Conservation (phyloP, 2,888 invertebrate genomes). For the Lepidonotus clava region DNA sequence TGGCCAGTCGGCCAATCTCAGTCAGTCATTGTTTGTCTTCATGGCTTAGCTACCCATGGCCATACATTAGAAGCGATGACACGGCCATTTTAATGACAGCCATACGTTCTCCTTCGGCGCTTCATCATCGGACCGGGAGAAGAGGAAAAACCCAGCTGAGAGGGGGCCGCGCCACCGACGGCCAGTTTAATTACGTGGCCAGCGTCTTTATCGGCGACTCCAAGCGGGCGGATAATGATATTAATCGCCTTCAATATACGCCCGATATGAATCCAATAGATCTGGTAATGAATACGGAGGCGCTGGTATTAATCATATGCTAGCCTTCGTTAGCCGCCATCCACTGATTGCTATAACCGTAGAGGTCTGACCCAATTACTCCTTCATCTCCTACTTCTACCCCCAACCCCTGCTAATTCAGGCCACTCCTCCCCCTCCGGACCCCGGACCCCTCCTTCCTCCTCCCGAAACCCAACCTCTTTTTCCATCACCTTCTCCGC, state of each 20-base stretch:
- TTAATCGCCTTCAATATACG: constrained; percentile 49
- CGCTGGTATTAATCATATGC: constrained; percentile 38
- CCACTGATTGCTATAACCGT: not conserved
- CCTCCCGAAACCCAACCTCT: not conserved
- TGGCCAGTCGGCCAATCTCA: constrained; percentile 1
- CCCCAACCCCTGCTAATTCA: not conserved
- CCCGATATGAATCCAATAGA: constrained; percentile 45
- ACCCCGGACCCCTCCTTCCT: not conserved
- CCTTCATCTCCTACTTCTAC: not conserved
- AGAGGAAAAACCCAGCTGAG: not conserved
- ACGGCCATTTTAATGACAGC: constrained; percentile 18
- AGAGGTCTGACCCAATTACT: constrained; percentile 33
- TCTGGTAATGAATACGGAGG: constrained; percentile 20
- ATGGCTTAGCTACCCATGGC: not conserved
- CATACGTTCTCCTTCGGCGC: constrained; percentile 25
- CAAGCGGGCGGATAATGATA: constrained; percentile 45
- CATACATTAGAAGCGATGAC: constrained; percentile 14
- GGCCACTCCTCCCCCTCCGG: not conserved
- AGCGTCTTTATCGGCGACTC: constrained; percentile 9
- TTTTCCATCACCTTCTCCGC: not conserved
- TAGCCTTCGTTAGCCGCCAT: constrained; percentile 18
- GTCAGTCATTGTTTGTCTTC: constrained; percentile 42
- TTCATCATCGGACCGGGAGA: not conserved
- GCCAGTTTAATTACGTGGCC: constrained; percentile 33
- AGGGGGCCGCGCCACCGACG: not conserved